Evolutionary conservation across 2,113 vertebrate genomes (phyloP).

Genomic region (Vulpes vulpes): DNA sequence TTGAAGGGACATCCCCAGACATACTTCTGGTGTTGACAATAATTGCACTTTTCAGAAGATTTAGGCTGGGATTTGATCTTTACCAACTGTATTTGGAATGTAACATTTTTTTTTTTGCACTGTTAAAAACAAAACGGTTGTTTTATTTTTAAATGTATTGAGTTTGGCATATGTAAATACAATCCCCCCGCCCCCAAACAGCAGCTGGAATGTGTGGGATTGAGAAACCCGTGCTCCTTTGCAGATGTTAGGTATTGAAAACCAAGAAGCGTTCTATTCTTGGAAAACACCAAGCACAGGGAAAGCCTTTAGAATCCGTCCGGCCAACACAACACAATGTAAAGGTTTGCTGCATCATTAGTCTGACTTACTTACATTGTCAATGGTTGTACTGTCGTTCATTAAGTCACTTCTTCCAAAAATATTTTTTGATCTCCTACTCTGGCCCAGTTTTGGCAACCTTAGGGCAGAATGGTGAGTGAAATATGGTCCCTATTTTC

Average conservation of each 20-base stretch:
- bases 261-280: neutral
- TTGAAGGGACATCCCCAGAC: neutral
- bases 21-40: neutral
- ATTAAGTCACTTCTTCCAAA: neutral
- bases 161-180: neutral
- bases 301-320: neutral
- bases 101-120: neutral
- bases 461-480: neutral
- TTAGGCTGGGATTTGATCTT: neutral
- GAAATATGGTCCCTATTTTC: no score
- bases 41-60: neutral
- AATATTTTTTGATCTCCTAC: neutral
- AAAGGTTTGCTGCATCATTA: neutral
- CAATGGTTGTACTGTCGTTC: neutral
- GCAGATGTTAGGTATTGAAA: neutral
- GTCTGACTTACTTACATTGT: neutral
- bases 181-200: neutral
- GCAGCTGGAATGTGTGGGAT: neutral
- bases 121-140: neutral
- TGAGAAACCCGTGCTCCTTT: neutral
- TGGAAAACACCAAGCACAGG: neutral
- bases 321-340: neutral
- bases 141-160: neutral
- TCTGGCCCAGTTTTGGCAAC: neutral
- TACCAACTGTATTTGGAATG: neutral